Evolutionary conservation across 2,113 vertebrate genomes (phyloP).

Genomic region (Polyodon spathula): DNA sequence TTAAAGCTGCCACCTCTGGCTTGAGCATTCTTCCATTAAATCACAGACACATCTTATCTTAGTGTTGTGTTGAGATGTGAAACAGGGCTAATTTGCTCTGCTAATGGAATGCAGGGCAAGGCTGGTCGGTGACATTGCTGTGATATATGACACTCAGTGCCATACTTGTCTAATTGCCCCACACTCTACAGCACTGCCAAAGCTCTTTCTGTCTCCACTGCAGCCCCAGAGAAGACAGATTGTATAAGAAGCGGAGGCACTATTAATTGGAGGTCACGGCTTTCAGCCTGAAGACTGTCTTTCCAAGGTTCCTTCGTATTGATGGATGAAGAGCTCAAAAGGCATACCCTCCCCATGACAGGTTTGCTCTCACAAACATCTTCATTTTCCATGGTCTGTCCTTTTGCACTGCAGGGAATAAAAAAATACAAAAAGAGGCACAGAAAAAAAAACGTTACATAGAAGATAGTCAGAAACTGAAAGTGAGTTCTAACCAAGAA

Average conservation of each 20-base stretch:
- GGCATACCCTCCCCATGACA: background rate
- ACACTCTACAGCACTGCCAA: no score
- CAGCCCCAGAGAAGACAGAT: background rate
- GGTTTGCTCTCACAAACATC: background rate
- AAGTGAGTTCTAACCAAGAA: background rate
- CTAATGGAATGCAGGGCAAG: background rate
- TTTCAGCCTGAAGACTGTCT: constrained; percentile 7
- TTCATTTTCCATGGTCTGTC: background rate
- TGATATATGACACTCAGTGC: background rate
- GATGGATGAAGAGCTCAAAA: background rate
- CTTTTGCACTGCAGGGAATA: background rate
- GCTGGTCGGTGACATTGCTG: background rate
- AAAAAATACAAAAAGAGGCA: no score
- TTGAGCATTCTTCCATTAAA: background rate
- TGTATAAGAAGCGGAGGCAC: background rate
- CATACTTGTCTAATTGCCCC: background rate
- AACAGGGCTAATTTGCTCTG: constrained; percentile 6
- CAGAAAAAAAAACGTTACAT: no score
- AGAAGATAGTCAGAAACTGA: background rate
- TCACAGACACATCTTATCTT: background rate
- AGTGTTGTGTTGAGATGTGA: background rate
- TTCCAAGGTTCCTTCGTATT: constrained; percentile 2
- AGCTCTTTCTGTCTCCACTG: background rate
- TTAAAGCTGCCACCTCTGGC: background rate
- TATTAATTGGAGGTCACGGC: constrained; percentile 11